Evolutionary conservation across 2,113 vertebrate species (phyloP).

Genomic region (Proterorhinus semilunaris): DNA sequence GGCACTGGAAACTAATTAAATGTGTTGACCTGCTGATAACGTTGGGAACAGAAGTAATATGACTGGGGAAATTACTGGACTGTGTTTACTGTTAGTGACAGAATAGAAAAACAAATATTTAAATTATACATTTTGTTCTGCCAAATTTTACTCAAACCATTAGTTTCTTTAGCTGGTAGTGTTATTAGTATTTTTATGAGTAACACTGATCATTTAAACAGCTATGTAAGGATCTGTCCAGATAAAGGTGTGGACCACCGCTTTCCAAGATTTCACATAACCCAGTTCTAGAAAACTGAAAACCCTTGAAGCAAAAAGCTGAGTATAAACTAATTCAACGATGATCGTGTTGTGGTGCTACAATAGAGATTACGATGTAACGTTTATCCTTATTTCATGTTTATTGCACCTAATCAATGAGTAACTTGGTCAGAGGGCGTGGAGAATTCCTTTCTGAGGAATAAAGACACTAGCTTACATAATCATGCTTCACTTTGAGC

Average conservation of each 20-base stretch:
- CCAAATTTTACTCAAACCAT: not conserved
- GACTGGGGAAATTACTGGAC: conserved; percentile 22
- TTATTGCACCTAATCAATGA: conserved; percentile 72
- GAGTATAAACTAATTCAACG: not conserved
- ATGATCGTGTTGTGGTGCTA: conserved; percentile 4
- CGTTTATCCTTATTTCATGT: conserved; percentile 44
- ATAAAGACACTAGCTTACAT: conserved; percentile 19
- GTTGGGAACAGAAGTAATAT: conserved; percentile 15
- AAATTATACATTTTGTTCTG: too few relatives aligned
- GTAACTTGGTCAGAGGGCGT: conserved; percentile 68
- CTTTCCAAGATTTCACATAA: not conserved
- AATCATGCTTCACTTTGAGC: not conserved
- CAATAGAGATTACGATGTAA: conserved; percentile 21
- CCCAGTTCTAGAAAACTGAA: not conserved
- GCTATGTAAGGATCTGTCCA: not conserved
- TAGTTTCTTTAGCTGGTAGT: not conserved
- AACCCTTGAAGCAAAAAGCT: not conserved
- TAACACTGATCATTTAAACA: not conserved
- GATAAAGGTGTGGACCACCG: conserved; percentile 3
- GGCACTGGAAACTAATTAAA: conserved; percentile 44
- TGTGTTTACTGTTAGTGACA: conserved; percentile 42
- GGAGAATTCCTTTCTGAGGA: conserved; percentile 38
- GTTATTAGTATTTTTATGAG: not conserved
- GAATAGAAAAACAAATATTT: not conserved
- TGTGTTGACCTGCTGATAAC: conserved; percentile 39